Evolutionary conservation across 2,797 vertebrate species (phyloP).

Genomic region (Potorous gilbertii): DNA sequence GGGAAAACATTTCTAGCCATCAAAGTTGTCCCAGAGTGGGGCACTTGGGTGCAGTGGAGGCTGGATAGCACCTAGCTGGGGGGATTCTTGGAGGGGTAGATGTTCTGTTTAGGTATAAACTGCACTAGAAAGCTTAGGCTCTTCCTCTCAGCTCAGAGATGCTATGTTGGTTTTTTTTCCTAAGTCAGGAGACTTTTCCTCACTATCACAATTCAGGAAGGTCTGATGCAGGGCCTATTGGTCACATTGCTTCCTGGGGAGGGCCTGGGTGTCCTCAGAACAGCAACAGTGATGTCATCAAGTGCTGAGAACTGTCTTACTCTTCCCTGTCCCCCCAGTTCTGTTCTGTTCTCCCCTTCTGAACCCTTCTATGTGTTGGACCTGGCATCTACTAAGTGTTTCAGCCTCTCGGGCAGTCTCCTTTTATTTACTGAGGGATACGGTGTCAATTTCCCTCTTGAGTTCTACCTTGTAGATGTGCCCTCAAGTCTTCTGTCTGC

Average conservation of each 20-base stretch:
- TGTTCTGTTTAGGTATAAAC: background rate
- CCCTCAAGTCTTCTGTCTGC: background rate
- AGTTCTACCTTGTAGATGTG: background rate
- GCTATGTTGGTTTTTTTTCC: background rate
- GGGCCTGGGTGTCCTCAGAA: background rate
- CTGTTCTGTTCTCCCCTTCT: background rate
- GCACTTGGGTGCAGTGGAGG: background rate
- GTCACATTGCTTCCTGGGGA: background rate
- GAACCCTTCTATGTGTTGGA: background rate
- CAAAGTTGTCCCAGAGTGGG: background rate
- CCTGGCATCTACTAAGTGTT: background rate
- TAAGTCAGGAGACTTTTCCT: background rate
- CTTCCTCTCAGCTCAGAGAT: background rate
- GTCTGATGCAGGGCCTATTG: background rate
- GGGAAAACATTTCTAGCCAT: background rate
- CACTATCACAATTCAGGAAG: background rate
- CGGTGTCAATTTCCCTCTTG: background rate
- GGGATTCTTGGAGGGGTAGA: background rate
- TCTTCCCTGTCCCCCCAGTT: background rate
- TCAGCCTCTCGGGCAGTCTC: background rate
- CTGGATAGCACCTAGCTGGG: background rate
- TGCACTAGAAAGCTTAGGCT: background rate
- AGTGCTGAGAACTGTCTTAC: background rate
- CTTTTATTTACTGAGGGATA: background rate
- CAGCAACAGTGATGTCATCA: background rate